Conservation (phyloP, 1,140 invertebrate genomes). For the Pogonomyrmex californicus region DNA sequence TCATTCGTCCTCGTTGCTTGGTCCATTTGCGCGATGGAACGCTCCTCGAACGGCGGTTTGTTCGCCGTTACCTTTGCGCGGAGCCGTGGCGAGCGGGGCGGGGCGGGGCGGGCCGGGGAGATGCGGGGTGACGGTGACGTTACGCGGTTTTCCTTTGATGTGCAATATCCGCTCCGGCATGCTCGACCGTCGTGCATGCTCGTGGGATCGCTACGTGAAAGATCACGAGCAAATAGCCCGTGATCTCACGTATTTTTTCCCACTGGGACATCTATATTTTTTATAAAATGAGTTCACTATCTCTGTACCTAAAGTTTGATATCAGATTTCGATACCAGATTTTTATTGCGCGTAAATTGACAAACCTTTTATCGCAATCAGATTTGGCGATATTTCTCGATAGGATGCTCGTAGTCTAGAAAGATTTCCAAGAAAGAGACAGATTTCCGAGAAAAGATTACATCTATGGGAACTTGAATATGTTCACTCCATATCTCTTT, state of each 20-base stretch:
- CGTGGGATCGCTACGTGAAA: constrained; percentile 13
- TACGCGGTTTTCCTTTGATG: constrained; percentile 69
- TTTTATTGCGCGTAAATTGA: not conserved
- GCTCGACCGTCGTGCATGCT: not conserved
- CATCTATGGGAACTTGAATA: not conserved
- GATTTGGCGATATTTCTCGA: not conserved
- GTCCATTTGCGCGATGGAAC: not conserved
- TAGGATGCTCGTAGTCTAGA: not conserved
- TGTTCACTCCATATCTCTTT: not conserved
- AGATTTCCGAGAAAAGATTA: not conserved
- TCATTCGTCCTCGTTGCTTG: no score
- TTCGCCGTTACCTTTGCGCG: not conserved
- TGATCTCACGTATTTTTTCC: not conserved
- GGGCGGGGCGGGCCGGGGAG: not conserved
- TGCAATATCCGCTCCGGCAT: constrained; percentile 68
- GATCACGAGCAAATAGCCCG: not conserved
- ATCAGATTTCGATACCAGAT: not conserved
- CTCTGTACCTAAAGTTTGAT: no score
- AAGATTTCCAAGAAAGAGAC: not conserved
- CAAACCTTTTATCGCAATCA: not conserved
- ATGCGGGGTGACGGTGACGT: constrained; percentile 33
- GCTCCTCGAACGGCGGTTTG: not conserved
- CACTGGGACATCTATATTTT: not conserved
- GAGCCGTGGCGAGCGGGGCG: not conserved
- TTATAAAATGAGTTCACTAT: no score